phyloP scores from a whole-genome alignment of 2,113 vertebrate genomes.

The Scortum barcoo region DNA sequence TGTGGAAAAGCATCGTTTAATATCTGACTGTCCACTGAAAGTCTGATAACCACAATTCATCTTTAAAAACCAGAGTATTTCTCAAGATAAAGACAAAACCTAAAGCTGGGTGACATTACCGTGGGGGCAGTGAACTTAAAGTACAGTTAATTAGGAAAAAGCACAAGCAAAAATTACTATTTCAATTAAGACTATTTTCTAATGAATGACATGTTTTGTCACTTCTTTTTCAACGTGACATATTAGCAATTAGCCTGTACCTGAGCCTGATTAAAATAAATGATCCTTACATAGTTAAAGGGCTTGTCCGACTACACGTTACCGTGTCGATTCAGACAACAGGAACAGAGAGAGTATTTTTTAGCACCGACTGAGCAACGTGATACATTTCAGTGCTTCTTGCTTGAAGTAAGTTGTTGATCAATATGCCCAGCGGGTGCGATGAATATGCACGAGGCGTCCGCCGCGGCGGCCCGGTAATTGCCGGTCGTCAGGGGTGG shows the following conservation, averaged over 20 bases:
- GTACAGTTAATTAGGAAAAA: constrained; percentile 45
- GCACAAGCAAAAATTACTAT: constrained; percentile 43
- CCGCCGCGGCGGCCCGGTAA: constrained; percentile 90
- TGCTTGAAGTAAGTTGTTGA: constrained; percentile 88
- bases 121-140: constrained; percentile 33
- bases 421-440: constrained; percentile 95
- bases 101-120: not conserved
- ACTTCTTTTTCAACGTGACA: constrained; percentile 24
- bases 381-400: constrained; percentile 68
- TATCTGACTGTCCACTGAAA: not conserved
- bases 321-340: constrained; percentile 45
- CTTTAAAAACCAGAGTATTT: not conserved
- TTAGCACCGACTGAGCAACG: constrained; percentile 42
- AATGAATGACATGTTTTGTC: constrained; percentile 58
- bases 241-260: constrained; percentile 51
- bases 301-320: constrained; percentile 37
- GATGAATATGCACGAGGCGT: constrained; percentile 99
- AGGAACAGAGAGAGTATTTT: constrained; percentile 47
- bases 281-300: constrained; percentile 46
- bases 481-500: constrained; percentile 98
- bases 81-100: constrained; percentile 1
- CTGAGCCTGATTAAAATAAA: constrained; percentile 59
- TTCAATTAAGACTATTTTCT: constrained; percentile 40
- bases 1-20: not conserved
- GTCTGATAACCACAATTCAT: not conserved